Conservation (phyloP, 53 echinoderm and acorn worm genomes). For the Echinarachnius parma region DNA sequence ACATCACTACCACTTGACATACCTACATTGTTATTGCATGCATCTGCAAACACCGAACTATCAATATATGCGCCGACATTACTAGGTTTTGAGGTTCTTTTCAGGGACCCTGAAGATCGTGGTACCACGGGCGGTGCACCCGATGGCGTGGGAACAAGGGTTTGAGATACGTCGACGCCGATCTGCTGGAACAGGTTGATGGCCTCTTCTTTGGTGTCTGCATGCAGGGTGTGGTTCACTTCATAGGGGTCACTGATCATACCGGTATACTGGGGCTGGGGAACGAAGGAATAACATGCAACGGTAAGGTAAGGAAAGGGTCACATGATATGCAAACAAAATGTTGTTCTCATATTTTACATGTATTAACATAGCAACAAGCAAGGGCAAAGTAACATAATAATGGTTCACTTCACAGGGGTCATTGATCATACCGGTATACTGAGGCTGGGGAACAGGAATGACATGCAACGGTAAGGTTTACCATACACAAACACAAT, state of each 20-base stretch:
- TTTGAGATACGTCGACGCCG: slow-evolving; percentile 10
- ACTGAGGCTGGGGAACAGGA: not conserved
- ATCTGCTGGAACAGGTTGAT: slow-evolving; percentile 59
- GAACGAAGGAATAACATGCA: not conserved
- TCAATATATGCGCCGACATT: not conserved
- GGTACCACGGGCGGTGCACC: slow-evolving; percentile 32
- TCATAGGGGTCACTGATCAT: slow-evolving; percentile 82
- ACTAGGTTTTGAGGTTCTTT: slow-evolving; percentile 6
- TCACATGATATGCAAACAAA: not conserved
- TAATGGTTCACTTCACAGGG: slow-evolving; percentile 86
- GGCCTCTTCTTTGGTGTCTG: slow-evolving; percentile 64
- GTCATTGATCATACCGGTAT: slow-evolving; percentile 59
- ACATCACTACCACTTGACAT: not conserved
- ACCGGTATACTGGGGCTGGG: slow-evolving; percentile 4
- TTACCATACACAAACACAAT: too few relatives aligned
- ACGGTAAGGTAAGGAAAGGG: not conserved
- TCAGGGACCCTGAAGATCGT: slow-evolving; percentile 19
- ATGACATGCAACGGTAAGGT: not conserved
- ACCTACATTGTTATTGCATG: not conserved
- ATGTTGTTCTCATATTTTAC: too few relatives aligned
- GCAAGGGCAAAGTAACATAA: too few relatives aligned
- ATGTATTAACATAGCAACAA: too few relatives aligned
- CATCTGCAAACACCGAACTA: not conserved
- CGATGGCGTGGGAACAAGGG: slow-evolving; percentile 19
- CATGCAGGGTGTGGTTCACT: slow-evolving; percentile 72